Evolutionary conservation across 1,140 invertebrate species (phyloP), one percentile per base, ranked within the genome.

Genomic region (Pseudobourletiella spinata): DNA sequence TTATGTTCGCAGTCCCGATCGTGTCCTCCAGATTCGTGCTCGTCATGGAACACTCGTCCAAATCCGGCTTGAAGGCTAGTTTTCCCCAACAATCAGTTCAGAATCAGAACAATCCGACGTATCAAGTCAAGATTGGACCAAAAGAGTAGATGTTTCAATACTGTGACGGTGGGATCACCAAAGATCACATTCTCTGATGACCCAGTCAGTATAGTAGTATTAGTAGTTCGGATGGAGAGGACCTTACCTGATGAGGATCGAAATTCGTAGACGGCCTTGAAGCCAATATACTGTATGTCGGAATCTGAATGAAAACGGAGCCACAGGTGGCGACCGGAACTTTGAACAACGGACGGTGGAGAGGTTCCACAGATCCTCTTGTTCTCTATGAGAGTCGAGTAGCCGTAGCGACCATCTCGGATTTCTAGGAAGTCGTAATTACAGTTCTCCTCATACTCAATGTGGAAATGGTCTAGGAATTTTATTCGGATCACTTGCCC

Each of bases 371-470:
- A 94, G 71, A 79, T 89, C 66, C 79, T 80, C n/a, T n/a, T n/a
- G n/a, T n/a, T n/a, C 0, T 82, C 83, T 26, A 82, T 73, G 48
- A 87, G 71, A 8, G 80, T 75, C 32, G 87, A 88, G 75, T 86
- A 92, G 0, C 88, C 89, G 69, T 89, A 84, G n/a, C 83, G 82
- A 0, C 91, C 91, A 71, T 93, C 88, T 25, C 88, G 79, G 24
- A 91, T 81, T 74, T 92, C 89, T 39, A 93, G 76, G 75, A 80
- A 89, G 76, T 94, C 90, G 76, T 87, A 89, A 74, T 82, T 80
- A 74, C 90, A 94, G 35, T 82, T 79, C 16, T 82, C 75, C 29
- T 83, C 83, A 24, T 81, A 3, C 74, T 94, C 90, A 57, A 93
- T 77, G 54, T 84, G 74, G 75, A 93, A 93, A 59, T 80, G 78